phyloP scores from a whole-genome alignment of 2,888 invertebrate species.

The Euzetes globulus region DNA sequence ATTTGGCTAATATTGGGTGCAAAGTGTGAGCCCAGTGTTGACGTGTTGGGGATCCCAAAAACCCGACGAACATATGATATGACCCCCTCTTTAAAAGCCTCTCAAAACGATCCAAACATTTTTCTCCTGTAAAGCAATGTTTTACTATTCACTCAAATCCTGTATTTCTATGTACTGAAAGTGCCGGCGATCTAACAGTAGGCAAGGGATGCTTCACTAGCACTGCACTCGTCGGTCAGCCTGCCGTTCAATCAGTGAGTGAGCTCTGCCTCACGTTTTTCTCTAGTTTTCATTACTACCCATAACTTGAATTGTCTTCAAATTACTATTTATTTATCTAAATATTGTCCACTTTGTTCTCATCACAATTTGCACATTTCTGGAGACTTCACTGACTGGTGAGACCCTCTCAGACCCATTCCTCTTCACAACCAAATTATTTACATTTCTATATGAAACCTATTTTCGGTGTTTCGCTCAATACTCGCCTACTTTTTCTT shows the following conservation, averaged over 20 bases:
- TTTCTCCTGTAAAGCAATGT: background rate
- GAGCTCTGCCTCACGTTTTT: background rate
- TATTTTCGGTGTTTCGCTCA: background rate
- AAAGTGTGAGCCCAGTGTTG: background rate
- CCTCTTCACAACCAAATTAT: background rate
- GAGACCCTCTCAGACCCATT: background rate
- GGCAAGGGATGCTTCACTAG: background rate
- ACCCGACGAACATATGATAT: slow-evolving; percentile 1
- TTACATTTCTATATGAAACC: background rate
- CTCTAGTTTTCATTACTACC: too few relatives aligned
- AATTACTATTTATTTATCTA: background rate
- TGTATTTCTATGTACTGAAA: background rate
- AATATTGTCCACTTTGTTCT: background rate
- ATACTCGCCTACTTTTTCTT: background rate
- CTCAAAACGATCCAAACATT: background rate
- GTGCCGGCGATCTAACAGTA: background rate
- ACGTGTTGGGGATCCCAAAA: background rate
- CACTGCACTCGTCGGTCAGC: background rate
- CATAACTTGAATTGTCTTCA: background rate
- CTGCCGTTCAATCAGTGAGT: background rate
- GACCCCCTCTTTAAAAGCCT: background rate
- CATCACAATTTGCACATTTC: background rate
- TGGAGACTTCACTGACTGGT: slow-evolving; percentile 7
- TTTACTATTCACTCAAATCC: background rate
- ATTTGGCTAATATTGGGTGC: background rate